A percentile compares a stretch with the other conserved stretches of the same genome.
Conservation (phyloP, 2,113 vertebrate species). For the Myodes glareolus region DNA sequence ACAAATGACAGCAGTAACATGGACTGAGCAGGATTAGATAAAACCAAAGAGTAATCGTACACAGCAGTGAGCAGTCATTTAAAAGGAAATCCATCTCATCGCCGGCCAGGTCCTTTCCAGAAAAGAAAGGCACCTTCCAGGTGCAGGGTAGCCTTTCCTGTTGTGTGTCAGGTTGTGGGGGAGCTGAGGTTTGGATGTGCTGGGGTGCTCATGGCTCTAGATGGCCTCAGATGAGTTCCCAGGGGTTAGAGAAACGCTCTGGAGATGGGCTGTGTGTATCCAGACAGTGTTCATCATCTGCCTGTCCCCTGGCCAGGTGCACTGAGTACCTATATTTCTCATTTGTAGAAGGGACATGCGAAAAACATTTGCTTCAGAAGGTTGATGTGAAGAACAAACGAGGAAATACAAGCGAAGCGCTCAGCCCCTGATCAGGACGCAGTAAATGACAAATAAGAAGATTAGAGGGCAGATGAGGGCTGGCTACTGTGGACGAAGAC, state of each 20-base stretch:
- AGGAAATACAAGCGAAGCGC: background rate
- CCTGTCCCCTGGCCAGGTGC: fast-evolving
- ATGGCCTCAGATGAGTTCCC: background rate
- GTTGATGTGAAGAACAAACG: background rate
- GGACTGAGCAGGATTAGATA: constrained; percentile 73
- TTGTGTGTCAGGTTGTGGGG: background rate
- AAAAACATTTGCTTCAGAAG: background rate
- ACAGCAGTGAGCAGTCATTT: constrained; percentile 57
- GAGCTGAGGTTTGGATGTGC: background rate
- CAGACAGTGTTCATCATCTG: background rate
- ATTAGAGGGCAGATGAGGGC: background rate
- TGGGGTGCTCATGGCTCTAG: background rate
- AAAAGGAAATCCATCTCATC: constrained; percentile 62
- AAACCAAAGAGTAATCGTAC: constrained; percentile 52
- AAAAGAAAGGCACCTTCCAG: constrained; percentile 10
- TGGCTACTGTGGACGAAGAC: background rate
- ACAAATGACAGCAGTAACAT: constrained; percentile 78
- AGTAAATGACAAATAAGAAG: background rate
- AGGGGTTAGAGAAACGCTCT: background rate
- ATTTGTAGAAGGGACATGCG: background rate
- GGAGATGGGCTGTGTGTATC: background rate
- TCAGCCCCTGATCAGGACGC: background rate
- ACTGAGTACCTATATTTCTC: background rate
- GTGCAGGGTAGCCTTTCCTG: background rate
- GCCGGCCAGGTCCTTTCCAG: background rate